Conservation (phyloP, 1,140 invertebrate species). For the Papilio helenus region DNA sequence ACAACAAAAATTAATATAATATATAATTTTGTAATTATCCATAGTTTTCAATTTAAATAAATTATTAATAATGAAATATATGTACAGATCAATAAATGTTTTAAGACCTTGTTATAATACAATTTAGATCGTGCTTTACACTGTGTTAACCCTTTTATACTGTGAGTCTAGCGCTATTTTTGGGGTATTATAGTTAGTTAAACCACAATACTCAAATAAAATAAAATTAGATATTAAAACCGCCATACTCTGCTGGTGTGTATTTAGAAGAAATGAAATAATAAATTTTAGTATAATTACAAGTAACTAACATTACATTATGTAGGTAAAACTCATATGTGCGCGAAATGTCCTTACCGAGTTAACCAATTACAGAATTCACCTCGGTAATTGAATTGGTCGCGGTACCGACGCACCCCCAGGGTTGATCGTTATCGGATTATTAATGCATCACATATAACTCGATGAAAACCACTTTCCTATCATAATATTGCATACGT, state of each 20-base stretch:
- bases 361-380: slow-evolving; percentile 6
- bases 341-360: not conserved
- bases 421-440: slow-evolving; percentile 1
- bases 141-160: no score
- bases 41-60: not conserved
- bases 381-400: slow-evolving; percentile 14
- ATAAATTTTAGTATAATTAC: not conserved
- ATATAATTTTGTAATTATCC: not conserved
- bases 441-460: slow-evolving; percentile 14
- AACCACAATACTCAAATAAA: no score
- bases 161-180: no score
- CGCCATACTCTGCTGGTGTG: no score
- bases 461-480: not conserved
- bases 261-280: not conserved
- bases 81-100: no score
- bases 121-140: no score
- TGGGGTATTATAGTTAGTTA: no score
- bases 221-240: no score
- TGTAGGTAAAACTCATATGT: not conserved
- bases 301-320: not conserved
- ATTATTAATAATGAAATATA: not conserved
- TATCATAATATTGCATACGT: not conserved
- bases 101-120: no score
- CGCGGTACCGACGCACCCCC: not conserved
- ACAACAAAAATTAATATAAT: not conserved